Base-by-base conservation (phyloP, 2,113 vertebrate genomes). In the Xenopus borealis region DNA sequence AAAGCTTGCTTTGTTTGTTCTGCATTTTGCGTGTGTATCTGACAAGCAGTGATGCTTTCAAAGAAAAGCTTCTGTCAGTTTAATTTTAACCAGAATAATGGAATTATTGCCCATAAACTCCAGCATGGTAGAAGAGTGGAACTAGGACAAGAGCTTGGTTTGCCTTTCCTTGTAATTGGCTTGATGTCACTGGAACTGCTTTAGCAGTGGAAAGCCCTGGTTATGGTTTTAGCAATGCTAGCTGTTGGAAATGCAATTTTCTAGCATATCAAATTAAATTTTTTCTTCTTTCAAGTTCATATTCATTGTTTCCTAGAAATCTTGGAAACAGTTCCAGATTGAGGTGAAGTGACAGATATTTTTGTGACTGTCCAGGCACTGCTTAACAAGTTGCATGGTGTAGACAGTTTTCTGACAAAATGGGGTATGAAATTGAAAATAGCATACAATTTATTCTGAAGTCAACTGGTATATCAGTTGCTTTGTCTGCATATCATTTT, bases 11-110 rank as follows among this genome's bases (percentile, higher is more conserved):
- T 16, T n/a, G 3, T 55, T 55, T 55, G 53, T 55, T 55, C 17
- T 55, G 47, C 53, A 55, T n/a, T 55, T 55, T n/a, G 53, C 53
- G 2, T 55, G 53, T 55, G 14, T 55, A 55, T 16, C 53, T 55
- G 53, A 4, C 53, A 55, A 55, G 53, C 7, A n/a, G 10, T 55
- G 53, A 55, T 55, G 53, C 53, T 55, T 55, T 55, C 53, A 55
- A 55, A 55, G 53, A 55, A 55, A 55, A 55, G 53, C 53, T 16
- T 50, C 53, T 55, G 53, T 55, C 53, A n/a, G 53, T 55, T 55
- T 55, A 1, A 55, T 55, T 55, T 55, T 55, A n/a, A 55, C 53
- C 17, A 55, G 53, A 55, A n/a, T 55, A 13, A 55, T 16, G 13
- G 53, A 17, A 16, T 12, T 55, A 1, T 55, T n/a, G 53, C 17